Percentiles rank a stretch among this genome's conserved stretches.
phyloP scores from a whole-genome alignment of 2,888 invertebrate genomes.

The Anthoptus insignis region DNA sequence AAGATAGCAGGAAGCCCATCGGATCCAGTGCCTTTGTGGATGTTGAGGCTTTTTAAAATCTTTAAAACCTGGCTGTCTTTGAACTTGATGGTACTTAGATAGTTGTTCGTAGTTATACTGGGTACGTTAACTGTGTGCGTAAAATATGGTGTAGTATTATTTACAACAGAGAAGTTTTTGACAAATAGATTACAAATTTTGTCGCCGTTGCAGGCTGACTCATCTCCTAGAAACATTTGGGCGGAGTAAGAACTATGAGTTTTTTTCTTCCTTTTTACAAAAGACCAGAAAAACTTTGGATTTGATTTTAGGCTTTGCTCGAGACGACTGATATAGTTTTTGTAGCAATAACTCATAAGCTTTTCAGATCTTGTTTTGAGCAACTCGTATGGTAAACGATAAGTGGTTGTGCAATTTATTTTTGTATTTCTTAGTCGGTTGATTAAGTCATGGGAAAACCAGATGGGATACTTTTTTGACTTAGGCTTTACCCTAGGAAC shows the following conservation, averaged over 20 bases:
- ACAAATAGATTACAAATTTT: slow-evolving; percentile 1
- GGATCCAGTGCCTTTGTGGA: not conserved
- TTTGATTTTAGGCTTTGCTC: not conserved
- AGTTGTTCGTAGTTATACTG: not conserved
- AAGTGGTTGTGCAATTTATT: too few relatives aligned
- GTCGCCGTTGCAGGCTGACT: not conserved
- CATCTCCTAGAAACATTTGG: not conserved
- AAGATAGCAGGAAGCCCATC: slow-evolving; percentile 7
- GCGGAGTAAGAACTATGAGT: not conserved
- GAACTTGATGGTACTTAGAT: not conserved
- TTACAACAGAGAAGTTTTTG: not conserved
- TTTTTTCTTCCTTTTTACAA: slow-evolving; percentile 4
- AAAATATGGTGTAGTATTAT: not conserved
- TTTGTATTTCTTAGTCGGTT: too few relatives aligned
- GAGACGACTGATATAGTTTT: not conserved
- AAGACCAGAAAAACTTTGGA: slow-evolving; percentile 5
- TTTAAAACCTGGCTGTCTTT: not conserved
- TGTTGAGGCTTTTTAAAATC: not conserved
- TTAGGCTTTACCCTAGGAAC: too few relatives aligned
- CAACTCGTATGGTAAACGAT: not conserved
- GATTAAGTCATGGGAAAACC: too few relatives aligned
- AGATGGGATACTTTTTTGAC: too few relatives aligned
- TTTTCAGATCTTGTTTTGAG: not conserved
- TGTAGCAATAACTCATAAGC: not conserved
- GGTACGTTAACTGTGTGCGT: not conserved